Conservation (phyloP, 2,797 vertebrate species). For the Champsocephalus esox region DNA sequence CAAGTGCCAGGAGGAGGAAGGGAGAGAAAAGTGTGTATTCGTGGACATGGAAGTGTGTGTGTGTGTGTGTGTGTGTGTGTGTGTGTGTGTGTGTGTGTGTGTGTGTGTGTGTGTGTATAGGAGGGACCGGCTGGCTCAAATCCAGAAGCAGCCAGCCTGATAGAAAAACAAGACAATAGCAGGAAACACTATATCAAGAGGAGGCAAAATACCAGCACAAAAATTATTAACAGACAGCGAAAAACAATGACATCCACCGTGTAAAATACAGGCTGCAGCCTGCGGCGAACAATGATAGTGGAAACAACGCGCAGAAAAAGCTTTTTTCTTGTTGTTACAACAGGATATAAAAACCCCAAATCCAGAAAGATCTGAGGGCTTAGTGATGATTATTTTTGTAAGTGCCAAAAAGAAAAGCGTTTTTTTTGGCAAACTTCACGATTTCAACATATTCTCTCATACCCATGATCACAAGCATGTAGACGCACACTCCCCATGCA, state of each 20-base stretch:
- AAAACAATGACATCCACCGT: slow-evolving; percentile 76
- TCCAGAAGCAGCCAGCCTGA: slow-evolving; percentile 77
- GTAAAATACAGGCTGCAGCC: slow-evolving; percentile 65
- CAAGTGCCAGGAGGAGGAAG: slow-evolving; percentile 76
- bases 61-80: slow-evolving; percentile 46
- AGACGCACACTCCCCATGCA: slow-evolving; percentile 61
- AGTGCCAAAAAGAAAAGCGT: neutral
- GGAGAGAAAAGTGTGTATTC: slow-evolving; percentile 55
- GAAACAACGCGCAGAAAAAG: slow-evolving; percentile 36
- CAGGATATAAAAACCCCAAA: slow-evolving; percentile 45
- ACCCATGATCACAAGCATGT: slow-evolving; percentile 26
- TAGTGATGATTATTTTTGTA: slow-evolving; percentile 9
- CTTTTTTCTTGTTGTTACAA: slow-evolving; percentile 21
- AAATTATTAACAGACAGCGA: slow-evolving; percentile 78
- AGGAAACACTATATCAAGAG: slow-evolving; percentile 85
- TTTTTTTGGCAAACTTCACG: neutral
- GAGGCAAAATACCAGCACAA: slow-evolving; percentile 77
- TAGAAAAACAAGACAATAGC: slow-evolving; percentile 84
- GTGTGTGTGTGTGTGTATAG: slow-evolving; percentile 63
- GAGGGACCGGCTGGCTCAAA: slow-evolving; percentile 72
- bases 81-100: slow-evolving; percentile 45
- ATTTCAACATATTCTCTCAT: neutral
- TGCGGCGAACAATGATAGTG: slow-evolving; percentile 64
- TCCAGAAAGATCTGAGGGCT: slow-evolving; percentile 24
- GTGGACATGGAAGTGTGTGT: slow-evolving; percentile 40